Conservation (phyloP, 2,888 invertebrate species). For the Corbicula japonica region DNA sequence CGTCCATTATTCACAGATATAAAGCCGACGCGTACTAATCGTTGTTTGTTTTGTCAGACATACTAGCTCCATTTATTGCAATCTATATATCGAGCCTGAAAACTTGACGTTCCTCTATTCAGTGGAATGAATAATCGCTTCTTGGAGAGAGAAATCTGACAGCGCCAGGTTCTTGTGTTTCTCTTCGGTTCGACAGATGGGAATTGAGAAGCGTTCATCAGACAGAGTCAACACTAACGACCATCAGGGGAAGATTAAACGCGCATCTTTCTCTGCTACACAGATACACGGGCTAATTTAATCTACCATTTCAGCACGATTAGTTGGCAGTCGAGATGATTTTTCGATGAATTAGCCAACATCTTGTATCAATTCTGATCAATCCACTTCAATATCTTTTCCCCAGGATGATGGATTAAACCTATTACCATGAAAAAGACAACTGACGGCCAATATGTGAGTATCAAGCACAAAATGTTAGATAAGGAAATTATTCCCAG, state of each 20-base stretch:
- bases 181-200: constrained; percentile 61
- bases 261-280: constrained; percentile 61
- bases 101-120: constrained; percentile 15
- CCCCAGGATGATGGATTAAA: constrained; percentile 62
- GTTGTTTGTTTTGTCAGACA: no score
- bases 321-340: constrained; percentile 66
- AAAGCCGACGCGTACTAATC: no score
- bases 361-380: constrained; percentile 67
- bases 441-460: constrained; percentile 11
- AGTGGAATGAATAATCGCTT: constrained; percentile 34
- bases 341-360: constrained; percentile 69
- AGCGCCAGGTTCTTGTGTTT: constrained; percentile 52
- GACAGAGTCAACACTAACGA: constrained; percentile 65
- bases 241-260: constrained; percentile 62
- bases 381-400: constrained; percentile 55
- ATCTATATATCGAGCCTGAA: constrained; percentile 34
- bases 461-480: no score
- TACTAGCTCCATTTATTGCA: constrained; percentile 13
- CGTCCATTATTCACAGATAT: no score
- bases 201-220: constrained; percentile 47
- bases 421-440: constrained; percentile 52
- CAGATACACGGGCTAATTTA: constrained; percentile 66
- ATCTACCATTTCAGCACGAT: constrained; percentile 68
- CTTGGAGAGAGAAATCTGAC: constrained; percentile 36
- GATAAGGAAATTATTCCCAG: no score